A percentile compares a stretch with the other conserved stretches of the same genome.
phyloP scores from a whole-genome alignment of 2,888 invertebrate species.

The Xiphydria camelus region DNA sequence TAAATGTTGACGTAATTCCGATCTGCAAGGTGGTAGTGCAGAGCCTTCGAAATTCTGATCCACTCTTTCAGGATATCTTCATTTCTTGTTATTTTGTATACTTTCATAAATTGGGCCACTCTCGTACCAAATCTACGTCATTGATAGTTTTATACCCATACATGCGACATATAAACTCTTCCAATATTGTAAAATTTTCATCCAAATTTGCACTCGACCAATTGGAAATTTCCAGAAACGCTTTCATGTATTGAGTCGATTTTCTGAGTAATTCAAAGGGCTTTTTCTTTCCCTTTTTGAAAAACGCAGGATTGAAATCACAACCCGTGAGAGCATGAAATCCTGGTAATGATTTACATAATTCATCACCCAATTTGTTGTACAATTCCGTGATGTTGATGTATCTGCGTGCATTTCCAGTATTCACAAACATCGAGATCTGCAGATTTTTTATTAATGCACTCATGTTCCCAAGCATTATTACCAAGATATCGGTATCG shows the following conservation, averaged over 20 bases:
- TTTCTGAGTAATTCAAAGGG: constrained; percentile 1
- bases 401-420: constrained; percentile 16
- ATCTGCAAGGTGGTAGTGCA: constrained; percentile 16
- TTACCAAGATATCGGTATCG: constrained; percentile 14
- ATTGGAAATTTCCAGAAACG: neutral
- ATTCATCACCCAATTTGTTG: neutral
- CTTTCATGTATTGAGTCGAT: neutral
- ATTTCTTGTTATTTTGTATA: neutral
- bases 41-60: constrained; percentile 5
- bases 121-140: neutral
- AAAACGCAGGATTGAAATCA: constrained; percentile 19
- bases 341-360: too few species aligned
- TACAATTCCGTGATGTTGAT: constrained; percentile 3
- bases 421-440: constrained; percentile 26
- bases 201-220: neutral
- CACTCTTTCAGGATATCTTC: neutral
- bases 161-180: constrained; percentile 5
- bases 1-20: constrained; percentile 14
- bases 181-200: neutral
- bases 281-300: constrained; percentile 14
- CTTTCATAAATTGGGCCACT: constrained; percentile 1
- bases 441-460: constrained; percentile 25
- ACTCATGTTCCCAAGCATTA: constrained; percentile 14
- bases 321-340: constrained; percentile 16
- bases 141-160: constrained; percentile 1